Conservation (phyloP, 2,113 vertebrate genomes). For the Phaethornis superciliosus region DNA sequence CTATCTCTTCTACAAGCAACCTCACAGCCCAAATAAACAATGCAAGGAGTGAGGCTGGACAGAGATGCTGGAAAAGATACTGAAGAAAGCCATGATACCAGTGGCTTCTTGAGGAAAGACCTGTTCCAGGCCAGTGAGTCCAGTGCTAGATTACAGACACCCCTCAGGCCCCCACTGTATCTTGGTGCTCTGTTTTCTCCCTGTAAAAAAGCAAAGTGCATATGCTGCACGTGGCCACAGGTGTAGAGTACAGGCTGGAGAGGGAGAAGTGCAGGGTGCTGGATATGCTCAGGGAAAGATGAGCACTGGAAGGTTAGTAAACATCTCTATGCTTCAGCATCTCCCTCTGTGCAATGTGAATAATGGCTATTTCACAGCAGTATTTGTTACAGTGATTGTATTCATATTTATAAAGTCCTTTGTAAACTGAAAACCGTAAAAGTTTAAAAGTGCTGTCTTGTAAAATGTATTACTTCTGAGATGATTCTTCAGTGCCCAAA, state of each 20-base stretch:
- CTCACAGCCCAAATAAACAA: background rate
- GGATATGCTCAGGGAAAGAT: background rate
- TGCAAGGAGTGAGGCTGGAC: background rate
- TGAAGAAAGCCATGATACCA: background rate
- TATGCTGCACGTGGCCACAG: background rate
- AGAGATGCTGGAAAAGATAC: background rate
- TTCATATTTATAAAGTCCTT: constrained; percentile 8
- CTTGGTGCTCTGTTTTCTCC: background rate
- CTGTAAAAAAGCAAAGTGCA: background rate
- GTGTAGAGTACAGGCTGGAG: background rate
- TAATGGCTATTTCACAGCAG: background rate
- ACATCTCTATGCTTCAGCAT: background rate
- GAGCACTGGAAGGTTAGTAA: background rate
- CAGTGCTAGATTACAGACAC: background rate
- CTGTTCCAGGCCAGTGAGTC: background rate
- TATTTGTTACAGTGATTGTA: background rate
- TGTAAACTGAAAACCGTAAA: background rate
- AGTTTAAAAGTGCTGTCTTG: background rate
- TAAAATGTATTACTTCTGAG: constrained; percentile 11
- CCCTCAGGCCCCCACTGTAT: background rate
- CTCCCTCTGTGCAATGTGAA: background rate
- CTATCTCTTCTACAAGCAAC: background rate
- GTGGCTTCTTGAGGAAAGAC: background rate
- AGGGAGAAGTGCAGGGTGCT: background rate
- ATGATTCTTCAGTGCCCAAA: background rate